Conservation (phyloP, 2,113 vertebrate species). For the Ageneiosus marmoratus region DNA sequence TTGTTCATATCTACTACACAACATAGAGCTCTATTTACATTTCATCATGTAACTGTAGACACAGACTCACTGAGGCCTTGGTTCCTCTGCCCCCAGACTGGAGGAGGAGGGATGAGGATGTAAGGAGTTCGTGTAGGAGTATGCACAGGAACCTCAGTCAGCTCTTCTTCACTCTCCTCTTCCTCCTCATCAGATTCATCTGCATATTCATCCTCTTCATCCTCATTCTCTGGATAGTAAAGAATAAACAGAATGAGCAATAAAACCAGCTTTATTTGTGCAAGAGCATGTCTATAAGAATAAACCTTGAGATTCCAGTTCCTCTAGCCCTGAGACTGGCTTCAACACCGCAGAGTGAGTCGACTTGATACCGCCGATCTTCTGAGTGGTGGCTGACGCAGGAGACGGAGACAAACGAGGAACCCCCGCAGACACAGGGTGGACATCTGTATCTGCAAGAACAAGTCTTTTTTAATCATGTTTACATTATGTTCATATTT, state of each 20-base stretch:
- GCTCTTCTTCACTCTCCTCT: conserved; percentile 83
- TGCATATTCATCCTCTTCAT: conserved; percentile 86
- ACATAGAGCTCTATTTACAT: not conserved
- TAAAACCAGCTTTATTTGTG: not conserved
- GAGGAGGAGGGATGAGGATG: conserved; percentile 81
- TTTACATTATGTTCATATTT: too few species aligned
- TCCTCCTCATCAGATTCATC: conserved; percentile 84
- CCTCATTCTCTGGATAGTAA: conserved; percentile 75
- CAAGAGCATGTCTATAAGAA: not conserved
- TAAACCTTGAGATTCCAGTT: conserved; percentile 87
- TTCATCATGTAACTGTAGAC: not conserved
- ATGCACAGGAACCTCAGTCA: conserved; percentile 72
- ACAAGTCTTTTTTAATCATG: conserved; percentile 6
- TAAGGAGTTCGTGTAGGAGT: conserved; percentile 79
- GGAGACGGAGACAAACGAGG: conserved; percentile 35
- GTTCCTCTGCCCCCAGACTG: conserved; percentile 91
- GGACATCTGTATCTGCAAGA: conserved; percentile 42
- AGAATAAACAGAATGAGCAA: not conserved
- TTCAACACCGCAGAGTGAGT: conserved; percentile 58
- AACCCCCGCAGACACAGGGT: conserved; percentile 39
- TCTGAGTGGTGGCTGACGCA: conserved; percentile 53
- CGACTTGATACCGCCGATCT: conserved; percentile 54
- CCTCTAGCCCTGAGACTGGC: conserved; percentile 64
- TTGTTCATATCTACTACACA: not conserved
- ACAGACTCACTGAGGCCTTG: conserved; percentile 85